Percentiles rank a stretch among this genome's conserved stretches.
phyloP scores from a whole-genome alignment of 2,888 invertebrate genomes.

The Danaus chrysippus region DNA sequence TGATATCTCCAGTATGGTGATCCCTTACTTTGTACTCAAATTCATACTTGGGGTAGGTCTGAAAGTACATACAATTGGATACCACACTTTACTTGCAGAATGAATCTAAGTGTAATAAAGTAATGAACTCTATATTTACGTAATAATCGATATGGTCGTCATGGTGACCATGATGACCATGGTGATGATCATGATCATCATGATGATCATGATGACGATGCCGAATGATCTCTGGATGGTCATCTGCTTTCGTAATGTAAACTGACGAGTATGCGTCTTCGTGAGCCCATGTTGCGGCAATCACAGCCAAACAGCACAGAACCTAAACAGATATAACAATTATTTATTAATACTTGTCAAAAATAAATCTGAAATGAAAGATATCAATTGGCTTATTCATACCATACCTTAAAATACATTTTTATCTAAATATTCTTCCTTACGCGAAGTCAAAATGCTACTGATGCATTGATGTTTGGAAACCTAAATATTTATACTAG shows the following conservation, averaged over 20 bases:
- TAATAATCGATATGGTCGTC: not conserved
- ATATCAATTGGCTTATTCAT: too few relatives aligned
- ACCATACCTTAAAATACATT: slow-evolving; percentile 3
- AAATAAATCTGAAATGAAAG: too few relatives aligned
- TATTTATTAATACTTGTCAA: too few relatives aligned
- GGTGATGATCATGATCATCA: not conserved
- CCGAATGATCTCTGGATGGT: not conserved
- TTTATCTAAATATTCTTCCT: not conserved
- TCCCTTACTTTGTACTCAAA: slow-evolving; percentile 47
- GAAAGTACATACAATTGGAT: slow-evolving; percentile 8
- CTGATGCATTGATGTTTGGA: not conserved
- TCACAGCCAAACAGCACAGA: not conserved
- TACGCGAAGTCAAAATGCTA: not conserved
- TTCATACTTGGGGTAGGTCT: slow-evolving; percentile 49
- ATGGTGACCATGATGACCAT: not conserved
- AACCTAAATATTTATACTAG: not conserved
- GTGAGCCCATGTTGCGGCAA: not conserved
- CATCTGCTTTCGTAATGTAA: not conserved
- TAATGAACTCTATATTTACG: too few relatives aligned
- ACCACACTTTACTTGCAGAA: too few relatives aligned
- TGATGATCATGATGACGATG: not conserved
- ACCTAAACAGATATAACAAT: not conserved
- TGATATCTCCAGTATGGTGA: slow-evolving; percentile 42
- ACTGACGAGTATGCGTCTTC: not conserved
- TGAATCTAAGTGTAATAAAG: too few relatives aligned